These are phyloP conservation scores for Plebejus argus DNA, from an alignment of 2,888 invertebrate genomes.

Conservation along the genomic window DNA sequence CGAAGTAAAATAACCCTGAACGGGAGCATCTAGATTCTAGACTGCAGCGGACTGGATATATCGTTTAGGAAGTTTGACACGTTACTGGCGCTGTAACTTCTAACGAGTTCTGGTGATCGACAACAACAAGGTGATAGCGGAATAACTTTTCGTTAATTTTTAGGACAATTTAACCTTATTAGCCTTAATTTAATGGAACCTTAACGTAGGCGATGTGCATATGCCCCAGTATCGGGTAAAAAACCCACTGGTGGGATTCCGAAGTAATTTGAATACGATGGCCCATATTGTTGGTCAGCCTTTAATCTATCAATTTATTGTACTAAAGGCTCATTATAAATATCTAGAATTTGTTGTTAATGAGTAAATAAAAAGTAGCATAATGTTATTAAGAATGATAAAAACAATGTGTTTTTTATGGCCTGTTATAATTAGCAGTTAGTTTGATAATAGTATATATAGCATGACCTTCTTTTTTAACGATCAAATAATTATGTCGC, in stretches of 20 bases:
- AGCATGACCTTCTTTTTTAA: not conserved
- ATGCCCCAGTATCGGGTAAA: too few relatives aligned
- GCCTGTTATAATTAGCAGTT: not conserved
- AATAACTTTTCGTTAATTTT: too few relatives aligned
- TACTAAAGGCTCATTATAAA: too few relatives aligned
- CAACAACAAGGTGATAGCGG: not conserved
- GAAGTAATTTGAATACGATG: too few relatives aligned
- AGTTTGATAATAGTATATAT: not conserved
- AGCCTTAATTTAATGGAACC: too few relatives aligned
- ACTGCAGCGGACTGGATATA: conserved; percentile 16
- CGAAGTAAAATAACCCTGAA: not conserved
- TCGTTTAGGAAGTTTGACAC: conserved; percentile 24
- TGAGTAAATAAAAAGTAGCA: not conserved
- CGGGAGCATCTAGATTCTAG: conserved; percentile 2
- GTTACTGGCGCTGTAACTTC: not conserved
- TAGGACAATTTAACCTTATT: too few relatives aligned
- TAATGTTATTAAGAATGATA: too few relatives aligned
- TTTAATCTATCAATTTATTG: not conserved
- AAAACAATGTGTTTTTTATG: not conserved
- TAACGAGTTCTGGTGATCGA: conserved; percentile 8
- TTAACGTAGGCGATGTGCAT: too few relatives aligned
- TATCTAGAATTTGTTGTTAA: too few relatives aligned
- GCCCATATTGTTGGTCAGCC: not conserved
- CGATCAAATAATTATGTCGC: not conserved
- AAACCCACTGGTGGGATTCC: too few relatives aligned